phyloP scores from a whole-genome alignment of 1,140 invertebrate species.

The Homalodisca vitripennis region DNA sequence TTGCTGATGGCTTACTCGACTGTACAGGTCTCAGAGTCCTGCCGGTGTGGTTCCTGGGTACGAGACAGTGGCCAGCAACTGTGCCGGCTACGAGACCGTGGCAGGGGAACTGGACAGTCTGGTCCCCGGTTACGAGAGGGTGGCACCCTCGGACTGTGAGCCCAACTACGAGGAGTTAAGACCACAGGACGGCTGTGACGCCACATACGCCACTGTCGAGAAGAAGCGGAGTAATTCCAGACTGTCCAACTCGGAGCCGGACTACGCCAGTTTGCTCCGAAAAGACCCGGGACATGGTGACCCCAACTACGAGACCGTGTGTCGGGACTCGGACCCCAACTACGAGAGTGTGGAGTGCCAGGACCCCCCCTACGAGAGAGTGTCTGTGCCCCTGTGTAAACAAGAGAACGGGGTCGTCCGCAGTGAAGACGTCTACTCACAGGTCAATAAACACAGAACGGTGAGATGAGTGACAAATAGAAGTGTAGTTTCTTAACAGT shows the following conservation, averaged over 20 bases:
- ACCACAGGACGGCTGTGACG: constrained; percentile 35
- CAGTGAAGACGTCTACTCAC: constrained; percentile 14
- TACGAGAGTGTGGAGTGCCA: constrained; percentile 39
- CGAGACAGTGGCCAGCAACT: constrained; percentile 9
- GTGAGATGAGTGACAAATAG: constrained; percentile 20
- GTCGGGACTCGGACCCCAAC: constrained; percentile 37
- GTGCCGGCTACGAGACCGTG: constrained; percentile 15
- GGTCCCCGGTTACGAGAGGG: constrained; percentile 35
- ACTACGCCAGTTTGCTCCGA: constrained; percentile 41
- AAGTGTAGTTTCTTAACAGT: too few relatives aligned
- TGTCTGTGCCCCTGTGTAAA: constrained; percentile 20
- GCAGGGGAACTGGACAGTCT: constrained; percentile 19
- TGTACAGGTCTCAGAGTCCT: constrained; percentile 20
- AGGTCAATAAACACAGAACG: constrained; percentile 14
- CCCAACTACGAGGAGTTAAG: constrained; percentile 44
- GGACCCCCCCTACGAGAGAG: constrained; percentile 36
- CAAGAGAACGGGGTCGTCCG: neutral
- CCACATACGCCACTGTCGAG: constrained; percentile 38
- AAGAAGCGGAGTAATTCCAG: constrained; percentile 33
- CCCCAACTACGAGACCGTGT: constrained; percentile 40
- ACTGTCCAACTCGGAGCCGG: constrained; percentile 37
- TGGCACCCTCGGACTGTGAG: constrained; percentile 32
- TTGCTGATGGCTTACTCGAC: neutral
- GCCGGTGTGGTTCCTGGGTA: constrained; percentile 17
- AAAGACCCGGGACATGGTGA: constrained; percentile 31